Conservation (phyloP, 2,113 vertebrate species). For the Scopus umbretta region DNA sequence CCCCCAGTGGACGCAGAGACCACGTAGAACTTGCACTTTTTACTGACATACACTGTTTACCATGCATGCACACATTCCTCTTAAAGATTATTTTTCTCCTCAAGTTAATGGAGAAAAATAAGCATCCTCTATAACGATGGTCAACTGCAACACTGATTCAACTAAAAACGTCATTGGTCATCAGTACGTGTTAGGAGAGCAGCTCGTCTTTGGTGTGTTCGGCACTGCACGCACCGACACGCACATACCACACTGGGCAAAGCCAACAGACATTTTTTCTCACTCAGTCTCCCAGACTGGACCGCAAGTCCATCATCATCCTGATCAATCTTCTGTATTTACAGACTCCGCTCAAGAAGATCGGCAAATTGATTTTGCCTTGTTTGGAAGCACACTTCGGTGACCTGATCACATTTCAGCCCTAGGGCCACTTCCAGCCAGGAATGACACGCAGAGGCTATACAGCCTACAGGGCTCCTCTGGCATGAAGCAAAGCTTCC, state of each 20-base stretch:
- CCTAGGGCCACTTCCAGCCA: neutral
- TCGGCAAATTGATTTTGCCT: neutral
- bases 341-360: neutral
- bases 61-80: neutral
- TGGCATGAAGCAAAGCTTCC: accelerated
- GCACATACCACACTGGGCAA: neutral
- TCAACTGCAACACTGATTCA: neutral
- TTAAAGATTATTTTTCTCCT: neutral
- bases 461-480: neutral
- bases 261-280: neutral
- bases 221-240: neutral
- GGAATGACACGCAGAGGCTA: neutral
- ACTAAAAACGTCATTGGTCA: neutral
- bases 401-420: neutral
- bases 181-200: neutral
- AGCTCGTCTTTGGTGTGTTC: neutral
- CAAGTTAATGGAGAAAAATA: neutral
- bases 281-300: neutral
- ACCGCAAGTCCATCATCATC: neutral
- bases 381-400: neutral
- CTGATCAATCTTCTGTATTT: neutral
- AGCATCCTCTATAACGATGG: neutral
- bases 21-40: neutral
- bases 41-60: neutral
- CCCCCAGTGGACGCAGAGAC: neutral